These are phyloP conservation scores for Chironomus tentans DNA, from an alignment of 2,888 invertebrate genomes.

Conservation along the genomic window DNA sequence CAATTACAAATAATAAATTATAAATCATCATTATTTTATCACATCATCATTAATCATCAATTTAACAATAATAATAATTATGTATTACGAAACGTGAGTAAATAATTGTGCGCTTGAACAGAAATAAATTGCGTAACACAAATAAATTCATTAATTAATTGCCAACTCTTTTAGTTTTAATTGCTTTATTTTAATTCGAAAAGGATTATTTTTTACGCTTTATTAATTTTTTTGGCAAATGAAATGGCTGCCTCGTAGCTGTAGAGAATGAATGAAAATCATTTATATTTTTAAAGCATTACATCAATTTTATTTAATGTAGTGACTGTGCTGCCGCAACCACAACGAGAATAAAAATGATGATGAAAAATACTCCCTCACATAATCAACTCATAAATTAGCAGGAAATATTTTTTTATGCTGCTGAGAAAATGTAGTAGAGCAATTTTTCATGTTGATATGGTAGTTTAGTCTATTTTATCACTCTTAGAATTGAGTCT, in stretches of 20 bases:
- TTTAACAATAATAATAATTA: too few relatives aligned
- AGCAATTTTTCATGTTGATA: too few relatives aligned
- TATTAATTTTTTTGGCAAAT: conserved; percentile 13
- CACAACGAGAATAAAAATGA: background rate
- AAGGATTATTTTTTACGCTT: conserved; percentile 9
- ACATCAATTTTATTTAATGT: background rate
- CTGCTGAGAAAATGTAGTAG: too few relatives aligned
- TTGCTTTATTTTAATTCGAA: conserved; percentile 14
- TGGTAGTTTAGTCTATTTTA: too few relatives aligned
- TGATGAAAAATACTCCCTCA: too few relatives aligned
- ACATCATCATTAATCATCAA: too few relatives aligned
- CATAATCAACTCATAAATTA: too few relatives aligned
- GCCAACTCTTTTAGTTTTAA: conserved; percentile 10
- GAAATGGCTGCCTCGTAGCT: background rate
- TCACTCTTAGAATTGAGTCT: too few relatives aligned
- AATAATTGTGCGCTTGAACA: background rate
- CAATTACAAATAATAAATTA: too few relatives aligned
- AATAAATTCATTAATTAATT: conserved; percentile 17
- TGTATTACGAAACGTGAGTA: background rate
- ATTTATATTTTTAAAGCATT: background rate
- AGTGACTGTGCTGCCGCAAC: background rate
- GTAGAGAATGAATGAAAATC: background rate
- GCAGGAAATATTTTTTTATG: too few relatives aligned
- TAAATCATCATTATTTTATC: too few relatives aligned
- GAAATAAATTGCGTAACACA: conserved; percentile 3